Base-by-base conservation (phyloP, 2,797 vertebrate species). In the Phrynocephalus vlangalii region DNA sequence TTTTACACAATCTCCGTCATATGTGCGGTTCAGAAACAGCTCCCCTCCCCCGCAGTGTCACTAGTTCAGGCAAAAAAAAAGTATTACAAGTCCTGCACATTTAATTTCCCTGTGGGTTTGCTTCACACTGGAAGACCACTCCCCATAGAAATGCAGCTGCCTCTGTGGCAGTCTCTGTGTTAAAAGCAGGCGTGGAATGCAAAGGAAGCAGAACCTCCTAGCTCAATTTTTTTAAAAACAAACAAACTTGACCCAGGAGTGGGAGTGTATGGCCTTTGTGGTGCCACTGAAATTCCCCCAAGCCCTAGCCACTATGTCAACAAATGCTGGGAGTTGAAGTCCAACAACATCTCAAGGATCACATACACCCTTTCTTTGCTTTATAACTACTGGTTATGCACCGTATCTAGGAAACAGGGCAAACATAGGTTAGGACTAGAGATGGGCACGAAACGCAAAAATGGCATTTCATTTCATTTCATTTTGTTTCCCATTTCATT, bases 61-160 rank as follows among this genome's bases (percentile, higher is more conserved):
- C 1, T 18, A 56, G 11, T 82, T 91, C 82, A 28, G 6, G 26
- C 85, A 82, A 0, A 82, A 0, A 0, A 90, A 90, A 33, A 33
- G 33, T 26, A 26, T 79, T 28, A 84, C 84, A 68, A 50, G 50
- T 50, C 0, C 26, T 78, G 26, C 0, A 0, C 9, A 26, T 80
- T 24, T 87, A 71, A 22, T 26, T 67, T 63, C 0, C 0, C 1
- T 13, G 44, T 26, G 0, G 1, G n/a, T 72, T 6, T 50, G 50
- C 15, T 11, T 50, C 9, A 33, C 48, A 72, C 3, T 38, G n/a
- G 73, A 82, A 70, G 11, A 33, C 1, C 33, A 44, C 24, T 15
- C 33, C 60, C 38, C 20, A 9, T 22, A 6, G 24, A 26, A 60
- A 73, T 33, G 70, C 5, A 33, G 30, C 52, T 83, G 68, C 8